Evolutionary conservation across 2,888 invertebrate genomes (phyloP), one percentile per base, ranked within the genome.

Genomic region (Pomacea canaliculata): DNA sequence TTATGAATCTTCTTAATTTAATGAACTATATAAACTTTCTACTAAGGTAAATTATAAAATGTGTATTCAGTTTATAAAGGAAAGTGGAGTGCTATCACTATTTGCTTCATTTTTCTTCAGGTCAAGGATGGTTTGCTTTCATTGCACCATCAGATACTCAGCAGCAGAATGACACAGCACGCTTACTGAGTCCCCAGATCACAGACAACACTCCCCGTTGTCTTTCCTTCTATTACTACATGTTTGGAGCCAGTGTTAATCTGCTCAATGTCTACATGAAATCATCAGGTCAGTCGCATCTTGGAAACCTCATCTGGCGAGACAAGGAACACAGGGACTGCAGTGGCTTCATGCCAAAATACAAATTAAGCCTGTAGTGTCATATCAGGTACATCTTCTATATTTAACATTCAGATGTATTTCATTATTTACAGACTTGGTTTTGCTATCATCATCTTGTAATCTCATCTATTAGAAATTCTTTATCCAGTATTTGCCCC

Each of bases 101-200:
- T 23, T 23, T 37, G 37, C 3, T 37, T 37, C 37, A 37, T 63
- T 63, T 7, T 59, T 27, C 12, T 68, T 1, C 76, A 83, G 82
- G 70, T 51, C 63, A 80, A 80, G 86, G 87, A 51, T 85, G 81
- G 79, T 94, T 93, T 83, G 91, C 93, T 1, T 93, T 89, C 86
- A 93, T 93, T 67, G 93, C 93, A 85, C 92, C 93, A 0, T 91
- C 92, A 7, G 92, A 92, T 82, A 93, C 93, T 1, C 89, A 93
- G 67, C 84, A 92, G 78, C 92, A 93, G 1, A 93, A 93, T 5
- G 93, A 93, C 85, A 90, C 91, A 62, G 93, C 93, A 0, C 89
- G 92, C 77, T 90, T 94, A 18, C 74, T 83, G 23, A 85, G 85
- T 73, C 84, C 84, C 4, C 23, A 73, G 27, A 86, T 88, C 56